Percentiles rank a stretch among this genome's conserved stretches.
Conservation (phyloP, 2,113 vertebrate genomes). For the Antennarius striatus region DNA sequence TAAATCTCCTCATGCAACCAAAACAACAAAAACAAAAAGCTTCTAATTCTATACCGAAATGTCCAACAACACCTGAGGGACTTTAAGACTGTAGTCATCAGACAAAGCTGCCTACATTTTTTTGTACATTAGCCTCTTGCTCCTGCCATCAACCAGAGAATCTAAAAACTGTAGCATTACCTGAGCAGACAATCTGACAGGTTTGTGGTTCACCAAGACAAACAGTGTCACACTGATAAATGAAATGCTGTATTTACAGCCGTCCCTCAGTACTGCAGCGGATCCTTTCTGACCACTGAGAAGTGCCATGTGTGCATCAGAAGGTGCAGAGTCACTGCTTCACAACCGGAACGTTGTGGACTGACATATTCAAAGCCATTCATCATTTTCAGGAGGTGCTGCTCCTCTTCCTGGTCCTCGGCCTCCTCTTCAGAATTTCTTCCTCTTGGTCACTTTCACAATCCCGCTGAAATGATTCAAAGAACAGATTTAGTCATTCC, state of each 20-base stretch:
- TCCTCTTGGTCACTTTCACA: constrained; percentile 93
- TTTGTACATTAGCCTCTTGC: constrained; percentile 12
- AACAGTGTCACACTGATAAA: neutral
- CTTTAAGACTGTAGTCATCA: constrained; percentile 50
- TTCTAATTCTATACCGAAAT: constrained; percentile 7
- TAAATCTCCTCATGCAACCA: neutral
- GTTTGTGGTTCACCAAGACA: constrained; percentile 9
- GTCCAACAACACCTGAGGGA: constrained; percentile 27
- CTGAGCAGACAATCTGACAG: constrained; percentile 9
- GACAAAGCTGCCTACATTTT: constrained; percentile 37
- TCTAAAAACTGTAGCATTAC: neutral
- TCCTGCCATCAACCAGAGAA: constrained; percentile 19
- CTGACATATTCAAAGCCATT: neutral
- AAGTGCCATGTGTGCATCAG: constrained; percentile 11
- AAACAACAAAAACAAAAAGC: neutral
- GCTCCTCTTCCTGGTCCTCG: constrained; percentile 85
- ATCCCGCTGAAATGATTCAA: constrained; percentile 77
- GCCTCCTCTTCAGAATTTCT: constrained; percentile 77
- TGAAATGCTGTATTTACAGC: neutral
- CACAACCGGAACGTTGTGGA: constrained; percentile 4
- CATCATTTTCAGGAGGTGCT: constrained; percentile 83
- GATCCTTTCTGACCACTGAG: neutral
- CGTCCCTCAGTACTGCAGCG: neutral
- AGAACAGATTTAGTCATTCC: neutral
- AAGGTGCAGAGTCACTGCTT: constrained; percentile 32